These are phyloP conservation scores for Channa striata DNA, from an alignment of 2,797 vertebrate species.

Conservation along the genomic window DNA sequence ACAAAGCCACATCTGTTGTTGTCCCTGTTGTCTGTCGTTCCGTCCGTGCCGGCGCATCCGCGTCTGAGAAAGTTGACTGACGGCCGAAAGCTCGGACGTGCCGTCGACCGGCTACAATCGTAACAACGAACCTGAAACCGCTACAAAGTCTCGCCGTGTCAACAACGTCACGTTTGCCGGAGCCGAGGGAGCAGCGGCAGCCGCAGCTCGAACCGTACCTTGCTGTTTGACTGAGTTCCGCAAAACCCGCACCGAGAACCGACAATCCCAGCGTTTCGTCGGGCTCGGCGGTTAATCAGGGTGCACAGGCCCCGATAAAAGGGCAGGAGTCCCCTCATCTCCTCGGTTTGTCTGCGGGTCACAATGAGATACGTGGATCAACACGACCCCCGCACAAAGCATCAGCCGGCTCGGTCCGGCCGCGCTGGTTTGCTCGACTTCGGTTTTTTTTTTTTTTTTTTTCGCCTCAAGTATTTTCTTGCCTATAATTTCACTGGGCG, in stretches of 20 bases:
- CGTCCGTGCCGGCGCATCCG: conserved; percentile 25
- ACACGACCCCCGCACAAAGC: conserved; percentile 2
- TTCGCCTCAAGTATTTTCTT: conserved; percentile 15
- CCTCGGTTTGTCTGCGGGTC: conserved; percentile 43
- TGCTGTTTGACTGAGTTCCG: conserved; percentile 75
- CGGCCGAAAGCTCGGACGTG: not conserved
- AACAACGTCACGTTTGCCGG: conserved; percentile 11
- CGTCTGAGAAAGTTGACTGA: conserved; percentile 50
- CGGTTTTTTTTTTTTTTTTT: conserved; percentile 16
- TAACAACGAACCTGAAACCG: not conserved
- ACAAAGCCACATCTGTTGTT: conserved; percentile 37
- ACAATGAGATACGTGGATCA: not conserved
- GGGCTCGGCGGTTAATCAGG: conserved; percentile 68
- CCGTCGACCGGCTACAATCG: not conserved
- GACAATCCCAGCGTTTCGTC: conserved; percentile 63
- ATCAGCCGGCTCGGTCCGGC: conserved; percentile 71
- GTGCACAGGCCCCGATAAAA: conserved; percentile 70
- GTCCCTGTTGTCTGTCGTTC: conserved; percentile 19
- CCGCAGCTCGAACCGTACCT: conserved; percentile 73
- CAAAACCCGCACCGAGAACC: conserved; percentile 78
- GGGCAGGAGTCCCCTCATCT: conserved; percentile 76
- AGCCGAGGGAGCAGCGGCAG: conserved; percentile 21
- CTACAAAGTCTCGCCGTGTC: conserved; percentile 1
- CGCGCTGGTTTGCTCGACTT: conserved; percentile 41
- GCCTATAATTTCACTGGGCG: conserved; percentile 55